These are phyloP conservation scores for Myocastor coypus DNA, from an alignment of 2,113 vertebrate species.

Conservation along the genomic window DNA sequence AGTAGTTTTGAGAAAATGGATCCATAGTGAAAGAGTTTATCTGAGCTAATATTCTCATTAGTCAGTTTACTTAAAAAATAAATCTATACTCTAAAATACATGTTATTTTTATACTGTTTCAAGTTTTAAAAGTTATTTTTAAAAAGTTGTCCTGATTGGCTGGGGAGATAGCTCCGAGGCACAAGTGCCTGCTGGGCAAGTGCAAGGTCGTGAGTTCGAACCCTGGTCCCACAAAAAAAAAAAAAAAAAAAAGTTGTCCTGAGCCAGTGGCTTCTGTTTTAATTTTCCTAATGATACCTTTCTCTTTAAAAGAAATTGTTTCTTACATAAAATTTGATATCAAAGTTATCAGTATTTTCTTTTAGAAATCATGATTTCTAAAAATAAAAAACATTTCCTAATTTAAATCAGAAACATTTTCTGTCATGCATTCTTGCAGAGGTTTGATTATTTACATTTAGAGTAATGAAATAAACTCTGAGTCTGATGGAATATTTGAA, in stretches of 20 bases:
- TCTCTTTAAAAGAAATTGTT: background rate
- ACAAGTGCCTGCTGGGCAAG: too few species aligned
- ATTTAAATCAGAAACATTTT: background rate
- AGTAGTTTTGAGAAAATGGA: background rate
- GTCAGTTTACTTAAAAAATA: background rate
- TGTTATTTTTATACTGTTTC: background rate
- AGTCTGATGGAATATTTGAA: background rate
- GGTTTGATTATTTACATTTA: background rate
- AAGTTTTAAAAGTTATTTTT: conserved; percentile 15
- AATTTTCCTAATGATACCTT: background rate
- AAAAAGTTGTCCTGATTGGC: background rate
- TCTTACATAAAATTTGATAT: background rate
- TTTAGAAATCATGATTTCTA: background rate
- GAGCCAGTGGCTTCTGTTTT: background rate
- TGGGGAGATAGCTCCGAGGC: too few species aligned
- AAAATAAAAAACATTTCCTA: conserved; percentile 15
- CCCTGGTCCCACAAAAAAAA: too few species aligned
- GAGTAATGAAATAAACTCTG: background rate
- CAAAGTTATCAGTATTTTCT: background rate
- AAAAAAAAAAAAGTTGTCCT: too few species aligned
- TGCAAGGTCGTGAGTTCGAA: too few species aligned
- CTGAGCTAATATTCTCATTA: background rate
- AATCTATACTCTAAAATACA: background rate
- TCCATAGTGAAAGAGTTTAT: background rate
- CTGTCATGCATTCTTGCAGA: background rate